These are phyloP conservation scores for Beroe forskalii DNA, from an alignment of 37 sponge, comb jelly and placozoan species.

Conservation along the genomic window DNA sequence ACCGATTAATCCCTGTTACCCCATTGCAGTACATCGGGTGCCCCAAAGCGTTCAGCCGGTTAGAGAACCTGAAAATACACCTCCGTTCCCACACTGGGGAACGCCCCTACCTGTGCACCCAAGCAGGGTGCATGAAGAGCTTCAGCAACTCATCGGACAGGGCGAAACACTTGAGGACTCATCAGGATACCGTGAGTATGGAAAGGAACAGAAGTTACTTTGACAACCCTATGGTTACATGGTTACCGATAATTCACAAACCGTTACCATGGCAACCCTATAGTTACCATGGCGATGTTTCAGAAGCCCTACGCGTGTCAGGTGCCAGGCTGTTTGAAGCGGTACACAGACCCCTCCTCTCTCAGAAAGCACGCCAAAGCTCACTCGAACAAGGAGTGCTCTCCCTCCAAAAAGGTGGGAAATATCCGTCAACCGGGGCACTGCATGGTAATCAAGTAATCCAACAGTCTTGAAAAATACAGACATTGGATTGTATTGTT, in stretches of 20 bases:
- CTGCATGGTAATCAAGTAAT: no score
- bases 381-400: constrained; percentile 67
- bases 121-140: constrained; percentile 78
- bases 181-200: constrained; percentile 78
- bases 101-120: constrained; percentile 81
- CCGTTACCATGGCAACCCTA: neutral
- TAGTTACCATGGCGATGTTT: neutral
- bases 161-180: constrained; percentile 90
- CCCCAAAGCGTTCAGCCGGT: constrained; percentile 86
- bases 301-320: constrained; percentile 92
- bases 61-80: constrained; percentile 94
- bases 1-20: no score
- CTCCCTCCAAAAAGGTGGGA: constrained; percentile 73
- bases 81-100: constrained; percentile 93
- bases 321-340: constrained; percentile 82
- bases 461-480: no score
- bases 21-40: constrained; percentile 79
- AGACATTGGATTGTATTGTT: no score
- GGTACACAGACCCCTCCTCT: constrained; percentile 95
- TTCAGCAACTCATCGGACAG: constrained; percentile 96
- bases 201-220: no score
- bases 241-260: neutral
- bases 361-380: constrained; percentile 85
- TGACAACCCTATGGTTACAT: neutral
- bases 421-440: no score